Evolutionary conservation across 2,888 invertebrate genomes (phyloP).

Genomic region (Trachelus tabidus): DNA sequence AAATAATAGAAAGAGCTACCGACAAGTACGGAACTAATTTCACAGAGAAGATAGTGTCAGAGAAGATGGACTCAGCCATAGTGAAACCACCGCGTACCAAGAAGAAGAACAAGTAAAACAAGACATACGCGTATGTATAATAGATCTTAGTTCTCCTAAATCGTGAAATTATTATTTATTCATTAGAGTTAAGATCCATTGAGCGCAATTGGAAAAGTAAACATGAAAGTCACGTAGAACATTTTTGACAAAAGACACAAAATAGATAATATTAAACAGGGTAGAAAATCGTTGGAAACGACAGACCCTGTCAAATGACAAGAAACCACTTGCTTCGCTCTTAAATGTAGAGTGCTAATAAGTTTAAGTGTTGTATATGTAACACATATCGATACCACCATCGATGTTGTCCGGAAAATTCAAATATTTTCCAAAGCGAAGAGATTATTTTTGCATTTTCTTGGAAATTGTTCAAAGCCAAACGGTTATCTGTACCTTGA

Average conservation of each 20-base stretch:
- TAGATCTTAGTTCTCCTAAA: not conserved
- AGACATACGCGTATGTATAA: not conserved
- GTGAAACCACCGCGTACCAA: slow-evolving; percentile 65
- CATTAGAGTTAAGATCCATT: not conserved
- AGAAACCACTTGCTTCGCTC: not conserved
- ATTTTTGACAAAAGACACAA: not conserved
- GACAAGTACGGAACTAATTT: slow-evolving; percentile 49
- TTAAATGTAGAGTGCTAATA: not conserved
- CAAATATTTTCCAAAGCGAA: not conserved
- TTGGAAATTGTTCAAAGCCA: not conserved
- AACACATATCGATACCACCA: not conserved
- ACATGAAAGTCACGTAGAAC: not conserved
- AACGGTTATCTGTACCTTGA: not conserved
- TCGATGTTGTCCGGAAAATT: not conserved
- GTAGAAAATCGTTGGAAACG: not conserved
- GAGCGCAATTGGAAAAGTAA: not conserved
- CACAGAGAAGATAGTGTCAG: slow-evolving; percentile 40
- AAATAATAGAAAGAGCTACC: slow-evolving; percentile 45
- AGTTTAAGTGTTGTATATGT: not conserved
- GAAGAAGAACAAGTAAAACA: slow-evolving; percentile 66
- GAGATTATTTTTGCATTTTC: not conserved
- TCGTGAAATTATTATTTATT: not conserved
- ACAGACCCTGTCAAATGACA: not conserved
- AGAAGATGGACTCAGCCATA: slow-evolving; percentile 50
- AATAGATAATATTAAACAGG: not conserved